A percentile compares a stretch with the other conserved stretches of the same genome.
These are phyloP conservation scores for Caenorhabditis sp. DNA, from an alignment of 2,888 invertebrate genomes.

Conservation along the genomic window DNA sequence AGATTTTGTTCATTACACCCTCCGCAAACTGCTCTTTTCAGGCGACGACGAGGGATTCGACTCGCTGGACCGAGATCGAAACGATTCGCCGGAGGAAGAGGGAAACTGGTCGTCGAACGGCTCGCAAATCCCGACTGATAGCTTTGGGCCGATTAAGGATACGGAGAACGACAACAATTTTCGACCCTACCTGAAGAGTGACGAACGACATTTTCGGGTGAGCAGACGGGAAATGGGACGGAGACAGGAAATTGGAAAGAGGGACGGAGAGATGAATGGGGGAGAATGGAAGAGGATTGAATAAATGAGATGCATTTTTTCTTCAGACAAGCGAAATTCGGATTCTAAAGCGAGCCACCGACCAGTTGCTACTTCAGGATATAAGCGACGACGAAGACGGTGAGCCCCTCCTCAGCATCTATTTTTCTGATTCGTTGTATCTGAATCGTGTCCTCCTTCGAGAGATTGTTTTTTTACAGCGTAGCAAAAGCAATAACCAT, in stretches of 20 bases:
- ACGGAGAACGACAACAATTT: conserved; percentile 23
- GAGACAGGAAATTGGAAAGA: background rate
- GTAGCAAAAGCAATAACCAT: too few species aligned
- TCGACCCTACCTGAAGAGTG: conserved; percentile 38
- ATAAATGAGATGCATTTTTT: conserved; percentile 4
- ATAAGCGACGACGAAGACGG: conserved; percentile 68
- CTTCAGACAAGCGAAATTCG: conserved; percentile 56
- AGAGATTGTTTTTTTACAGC: too few species aligned
- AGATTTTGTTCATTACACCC: too few species aligned
- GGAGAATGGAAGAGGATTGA: conserved; percentile 4
- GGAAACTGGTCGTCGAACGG: conserved; percentile 52
- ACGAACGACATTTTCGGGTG: conserved; percentile 26
- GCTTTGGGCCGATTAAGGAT: conserved; percentile 50
- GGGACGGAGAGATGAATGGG: conserved; percentile 12
- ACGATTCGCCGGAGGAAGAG: conserved; percentile 45
- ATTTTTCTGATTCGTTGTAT: background rate
- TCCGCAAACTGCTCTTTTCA: too few species aligned
- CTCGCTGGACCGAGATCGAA: conserved; percentile 43
- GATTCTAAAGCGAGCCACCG: conserved; percentile 62
- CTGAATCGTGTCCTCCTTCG: too few species aligned
- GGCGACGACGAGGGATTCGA: conserved; percentile 57
- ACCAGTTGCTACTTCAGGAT: conserved; percentile 58
- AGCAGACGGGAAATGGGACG: background rate
- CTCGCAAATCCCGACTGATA: conserved; percentile 42
- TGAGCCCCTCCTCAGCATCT: conserved; percentile 20